Conservation (phyloP, 1,140 invertebrate species). For the Agrilus planipennis region DNA sequence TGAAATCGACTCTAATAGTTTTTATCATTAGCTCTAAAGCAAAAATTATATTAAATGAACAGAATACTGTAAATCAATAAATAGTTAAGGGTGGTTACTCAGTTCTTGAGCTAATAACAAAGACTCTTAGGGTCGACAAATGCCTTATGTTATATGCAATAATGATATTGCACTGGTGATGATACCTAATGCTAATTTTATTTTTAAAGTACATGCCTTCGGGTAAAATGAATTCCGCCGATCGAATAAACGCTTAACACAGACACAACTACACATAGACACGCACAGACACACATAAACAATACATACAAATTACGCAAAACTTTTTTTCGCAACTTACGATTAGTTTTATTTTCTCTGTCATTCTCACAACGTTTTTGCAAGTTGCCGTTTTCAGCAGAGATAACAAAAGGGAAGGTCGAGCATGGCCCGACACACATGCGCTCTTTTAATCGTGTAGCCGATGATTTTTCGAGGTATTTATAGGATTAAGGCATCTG, state of each 20-base stretch:
- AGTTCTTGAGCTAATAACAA: too few species aligned
- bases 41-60: too few species aligned
- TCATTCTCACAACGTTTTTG: constrained; percentile 10
- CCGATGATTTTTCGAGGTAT: constrained; percentile 18
- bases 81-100: too few species aligned
- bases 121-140: too few species aligned
- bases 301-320: background rate
- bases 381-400: constrained; percentile 13
- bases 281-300: background rate
- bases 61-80: too few species aligned
- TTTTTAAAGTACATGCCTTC: background rate
- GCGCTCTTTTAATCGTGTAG: constrained; percentile 9
- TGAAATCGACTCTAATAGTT: too few species aligned
- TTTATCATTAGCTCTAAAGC: too few species aligned
- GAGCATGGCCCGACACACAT: constrained; percentile 13
- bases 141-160: too few species aligned
- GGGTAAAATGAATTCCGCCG: background rate
- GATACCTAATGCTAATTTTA: too few species aligned
- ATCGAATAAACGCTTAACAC: background rate
- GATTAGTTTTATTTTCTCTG: constrained; percentile 7
- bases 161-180: too few species aligned
- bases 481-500: constrained; percentile 12
- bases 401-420: constrained; percentile 11
- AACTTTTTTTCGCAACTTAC: constrained; percentile 14
- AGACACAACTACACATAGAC: background rate